Base-by-base conservation (phyloP, 1,140 invertebrate genomes). In the Zelostemma sp. region DNA sequence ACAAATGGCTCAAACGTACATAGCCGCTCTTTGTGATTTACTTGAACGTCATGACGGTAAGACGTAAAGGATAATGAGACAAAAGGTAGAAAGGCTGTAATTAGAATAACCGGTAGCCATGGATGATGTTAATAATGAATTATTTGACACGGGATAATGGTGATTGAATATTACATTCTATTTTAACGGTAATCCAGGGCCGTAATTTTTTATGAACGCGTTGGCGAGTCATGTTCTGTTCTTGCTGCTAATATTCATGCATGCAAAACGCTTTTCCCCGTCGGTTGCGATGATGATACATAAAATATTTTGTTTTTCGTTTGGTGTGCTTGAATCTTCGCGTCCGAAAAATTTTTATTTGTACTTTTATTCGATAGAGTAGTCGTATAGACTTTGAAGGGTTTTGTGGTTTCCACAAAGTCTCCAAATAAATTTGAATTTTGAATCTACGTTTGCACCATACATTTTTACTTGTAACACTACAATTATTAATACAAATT, bases 1-100 rank as follows among this genome's bases (percentile, higher is more conserved):
- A 8, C 93, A 95, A 86, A 94, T 95, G 93, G 94, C 94, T 0
- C 93, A 95, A 74, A 93, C 90, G 9, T 95, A 95, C 76, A 95
- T 95, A 43, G 80, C 88, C 0, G 92, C 92, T 0, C 80, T 95
- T 6, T 87, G 89, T 69, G 91, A 93, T 64, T 62, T 80, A 17
- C 72, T 80, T 1, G 73, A 80, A 17, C 72, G 72, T 15, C 79
- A 80, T 54, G 77, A 79, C 16, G 58, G 66, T 5, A 79, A 78
- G 18, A 73, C 72, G 50, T 75, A 62, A 69, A 68, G 12, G 19
- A 19, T 8, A 15, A 15, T 38, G n/a, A 14, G 38, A 33, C 18
- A 15, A 33, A 25, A 18, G 28, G 33, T 25, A 21, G 41, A 41
- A 51, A 28, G 47, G 12, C 45, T 35, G 28, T n/a, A 21, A 50